Conservation (phyloP, 1,140 invertebrate genomes). For the Caenorhabditis briggsae region DNA sequence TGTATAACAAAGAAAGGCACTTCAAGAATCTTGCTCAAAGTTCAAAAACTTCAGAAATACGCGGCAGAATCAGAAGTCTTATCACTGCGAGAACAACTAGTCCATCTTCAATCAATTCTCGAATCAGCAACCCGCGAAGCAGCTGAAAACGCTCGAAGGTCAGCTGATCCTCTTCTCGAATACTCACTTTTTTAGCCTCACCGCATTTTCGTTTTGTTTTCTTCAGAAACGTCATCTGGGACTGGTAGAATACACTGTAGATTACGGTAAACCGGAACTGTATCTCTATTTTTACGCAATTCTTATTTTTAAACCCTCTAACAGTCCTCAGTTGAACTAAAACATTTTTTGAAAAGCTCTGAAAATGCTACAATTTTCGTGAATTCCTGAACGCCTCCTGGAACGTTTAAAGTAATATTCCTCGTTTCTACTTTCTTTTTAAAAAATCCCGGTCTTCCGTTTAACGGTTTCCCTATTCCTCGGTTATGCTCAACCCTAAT, state of each 20-base stretch:
- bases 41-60: slow-evolving; percentile 39
- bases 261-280: background rate
- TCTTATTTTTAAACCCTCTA: background rate
- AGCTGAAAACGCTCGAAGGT: slow-evolving; percentile 62
- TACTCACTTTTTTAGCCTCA: slow-evolving; percentile 33
- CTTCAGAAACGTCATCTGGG: slow-evolving; percentile 55
- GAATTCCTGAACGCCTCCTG: background rate
- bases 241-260: slow-evolving; percentile 5
- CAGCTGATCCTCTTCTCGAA: slow-evolving; percentile 57
- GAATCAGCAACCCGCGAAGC: slow-evolving; percentile 60
- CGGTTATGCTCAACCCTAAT: slow-evolving; percentile 46
- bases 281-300: background rate
- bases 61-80: slow-evolving; percentile 51
- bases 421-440: background rate
- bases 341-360: slow-evolving; percentile 6
- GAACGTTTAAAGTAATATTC: slow-evolving; percentile 27
- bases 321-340: slow-evolving; percentile 38
- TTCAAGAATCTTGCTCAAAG: background rate
- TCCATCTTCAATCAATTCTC: slow-evolving; percentile 59
- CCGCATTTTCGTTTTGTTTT: background rate
- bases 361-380: slow-evolving; percentile 46
- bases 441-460: slow-evolving; percentile 36
- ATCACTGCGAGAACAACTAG: slow-evolving; percentile 50
- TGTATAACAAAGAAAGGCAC: too few relatives aligned
- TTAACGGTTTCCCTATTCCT: slow-evolving; percentile 45